A percentile compares a stretch with the other conserved stretches of the same genome.
Evolutionary conservation across 92 coral and sea anemone species (phyloP).

Genomic region (Porites rus): DNA sequence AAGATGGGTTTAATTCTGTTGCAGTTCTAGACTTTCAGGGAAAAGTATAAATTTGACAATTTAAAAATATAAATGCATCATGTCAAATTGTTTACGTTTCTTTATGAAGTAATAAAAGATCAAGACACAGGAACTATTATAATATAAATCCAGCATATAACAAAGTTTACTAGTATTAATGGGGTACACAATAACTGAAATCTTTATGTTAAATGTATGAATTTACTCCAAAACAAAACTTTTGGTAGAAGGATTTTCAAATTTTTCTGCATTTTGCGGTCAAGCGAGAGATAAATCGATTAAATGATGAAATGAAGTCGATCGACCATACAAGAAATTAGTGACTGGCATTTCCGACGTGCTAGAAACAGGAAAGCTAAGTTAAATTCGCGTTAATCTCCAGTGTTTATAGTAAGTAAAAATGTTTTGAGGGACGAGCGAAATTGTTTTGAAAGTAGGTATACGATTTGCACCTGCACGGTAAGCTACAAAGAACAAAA

Average conservation of each 20-base stretch:
- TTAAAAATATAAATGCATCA: neutral
- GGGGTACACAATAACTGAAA: neutral
- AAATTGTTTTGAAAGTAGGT: neutral
- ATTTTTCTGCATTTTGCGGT: neutral
- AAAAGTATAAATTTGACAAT: conserved; percentile 2
- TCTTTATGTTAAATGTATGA: neutral
- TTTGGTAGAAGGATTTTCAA: neutral
- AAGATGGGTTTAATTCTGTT: neutral
- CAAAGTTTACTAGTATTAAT: neutral
- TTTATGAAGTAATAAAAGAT: neutral
- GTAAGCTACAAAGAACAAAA: neutral
- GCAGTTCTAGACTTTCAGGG: neutral
- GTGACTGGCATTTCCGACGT: conserved; percentile 26
- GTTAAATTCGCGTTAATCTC: neutral
- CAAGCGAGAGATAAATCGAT: neutral
- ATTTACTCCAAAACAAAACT: neutral
- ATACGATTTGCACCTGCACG: neutral
- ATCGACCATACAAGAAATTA: conserved; percentile 19
- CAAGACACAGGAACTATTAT: neutral
- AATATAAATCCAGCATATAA: neutral
- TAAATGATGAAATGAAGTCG: conserved; percentile 10
- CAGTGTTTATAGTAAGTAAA: neutral
- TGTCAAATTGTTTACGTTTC: conserved; percentile 17
- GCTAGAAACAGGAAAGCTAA: neutral
- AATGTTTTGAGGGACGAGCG: neutral